These are phyloP conservation scores for Pterocles gutturalis DNA, from an alignment of 2,113 vertebrate species.

Conservation along the genomic window DNA sequence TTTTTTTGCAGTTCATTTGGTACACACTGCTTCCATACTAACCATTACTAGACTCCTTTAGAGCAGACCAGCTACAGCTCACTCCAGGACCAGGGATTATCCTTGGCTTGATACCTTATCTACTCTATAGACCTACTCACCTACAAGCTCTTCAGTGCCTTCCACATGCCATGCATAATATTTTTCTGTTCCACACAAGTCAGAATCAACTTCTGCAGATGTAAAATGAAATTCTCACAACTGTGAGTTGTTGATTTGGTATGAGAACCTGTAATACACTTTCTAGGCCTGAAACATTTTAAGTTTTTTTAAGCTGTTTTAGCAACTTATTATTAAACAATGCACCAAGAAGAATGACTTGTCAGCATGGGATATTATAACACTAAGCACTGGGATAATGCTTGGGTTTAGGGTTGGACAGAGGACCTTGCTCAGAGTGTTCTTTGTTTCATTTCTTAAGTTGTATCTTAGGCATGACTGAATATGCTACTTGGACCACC, in stretches of 20 bases:
- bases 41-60: neutral
- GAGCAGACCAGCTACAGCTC: neutral
- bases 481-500: neutral
- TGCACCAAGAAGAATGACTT: neutral
- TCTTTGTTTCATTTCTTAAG: neutral
- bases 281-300: neutral
- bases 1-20: neutral
- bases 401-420: neutral
- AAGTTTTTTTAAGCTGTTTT: neutral
- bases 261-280: neutral
- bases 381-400: neutral
- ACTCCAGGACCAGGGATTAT: neutral
- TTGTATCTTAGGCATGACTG: neutral
- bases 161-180: neutral
- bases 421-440: neutral
- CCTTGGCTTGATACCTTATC: neutral
- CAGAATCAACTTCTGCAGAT: neutral
- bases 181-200: neutral
- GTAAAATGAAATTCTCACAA: neutral
- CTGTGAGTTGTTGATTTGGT: neutral
- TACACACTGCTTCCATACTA: neutral
- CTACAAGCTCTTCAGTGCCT: neutral
- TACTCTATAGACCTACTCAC: neutral
- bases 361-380: neutral
- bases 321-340: neutral